phyloP scores from a whole-genome alignment of 1,140 invertebrate species.

The Diorhabda elongata region DNA sequence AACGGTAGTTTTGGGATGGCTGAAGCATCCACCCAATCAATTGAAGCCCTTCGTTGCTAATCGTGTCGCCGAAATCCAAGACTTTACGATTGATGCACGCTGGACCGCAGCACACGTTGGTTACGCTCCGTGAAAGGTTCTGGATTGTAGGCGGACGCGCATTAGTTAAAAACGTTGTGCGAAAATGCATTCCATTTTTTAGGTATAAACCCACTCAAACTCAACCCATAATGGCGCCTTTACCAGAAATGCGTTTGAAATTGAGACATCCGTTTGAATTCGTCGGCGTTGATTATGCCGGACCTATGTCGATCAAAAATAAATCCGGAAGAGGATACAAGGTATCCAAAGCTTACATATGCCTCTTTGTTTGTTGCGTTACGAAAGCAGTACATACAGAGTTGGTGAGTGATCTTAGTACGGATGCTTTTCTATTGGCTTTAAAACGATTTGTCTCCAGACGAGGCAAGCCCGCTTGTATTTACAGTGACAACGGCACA shows the following conservation, averaged over 20 bases:
- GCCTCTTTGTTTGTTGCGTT: conserved; percentile 43
- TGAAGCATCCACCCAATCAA: conserved; percentile 27
- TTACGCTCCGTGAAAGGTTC: conserved; percentile 28
- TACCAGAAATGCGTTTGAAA: too few species aligned
- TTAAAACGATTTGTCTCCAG: conserved; percentile 41
- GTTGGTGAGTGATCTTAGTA: conserved; percentile 36
- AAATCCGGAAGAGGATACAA: conserved; percentile 18
- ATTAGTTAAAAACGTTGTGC: background rate
- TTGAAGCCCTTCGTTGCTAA: conserved; percentile 47
- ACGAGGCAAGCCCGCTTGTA: conserved; percentile 31
- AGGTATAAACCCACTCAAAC: background rate
- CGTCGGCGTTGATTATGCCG: background rate
- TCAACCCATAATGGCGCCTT: background rate
- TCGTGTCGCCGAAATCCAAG: conserved; percentile 45
- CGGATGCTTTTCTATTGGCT: conserved; percentile 33
- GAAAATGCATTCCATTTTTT: background rate
- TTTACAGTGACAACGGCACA: conserved; percentile 33
- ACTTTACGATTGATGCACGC: conserved; percentile 32
- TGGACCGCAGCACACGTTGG: conserved; percentile 29
- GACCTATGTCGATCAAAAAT: background rate
- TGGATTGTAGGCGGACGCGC: conserved; percentile 30
- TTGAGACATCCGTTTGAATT: background rate
- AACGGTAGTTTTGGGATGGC: conserved; percentile 23
- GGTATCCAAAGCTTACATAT: conserved; percentile 39
- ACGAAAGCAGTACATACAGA: conserved; percentile 45